These are phyloP conservation scores for Acleris literana DNA, from an alignment of 2,888 invertebrate species.

Conservation along the genomic window DNA sequence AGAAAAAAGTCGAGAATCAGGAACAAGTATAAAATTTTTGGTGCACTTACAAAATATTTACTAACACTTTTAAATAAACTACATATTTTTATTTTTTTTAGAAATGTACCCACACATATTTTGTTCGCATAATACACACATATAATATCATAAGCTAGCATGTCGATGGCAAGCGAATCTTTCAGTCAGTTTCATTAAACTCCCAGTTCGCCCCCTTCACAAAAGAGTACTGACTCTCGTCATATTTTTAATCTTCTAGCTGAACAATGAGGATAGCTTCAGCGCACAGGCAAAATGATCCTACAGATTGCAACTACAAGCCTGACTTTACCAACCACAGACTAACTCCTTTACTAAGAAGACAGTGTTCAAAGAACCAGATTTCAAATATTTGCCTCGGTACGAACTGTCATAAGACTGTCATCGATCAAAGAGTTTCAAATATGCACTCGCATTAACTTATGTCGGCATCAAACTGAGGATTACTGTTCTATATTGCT, in stretches of 20 bases:
- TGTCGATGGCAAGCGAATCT: conserved; percentile 50
- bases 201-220: conserved; percentile 49
- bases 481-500: conserved; percentile 39
- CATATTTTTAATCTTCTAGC: conserved; percentile 64
- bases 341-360: conserved; percentile 6
- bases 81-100: too few species aligned
- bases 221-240: conserved; percentile 53
- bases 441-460: conserved; percentile 33
- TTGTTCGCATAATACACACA: conserved; percentile 24
- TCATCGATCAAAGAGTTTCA: neutral
- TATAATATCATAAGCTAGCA: conserved; percentile 44
- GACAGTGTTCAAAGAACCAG: conserved; percentile 4
- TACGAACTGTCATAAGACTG: neutral
- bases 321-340: conserved; percentile 14
- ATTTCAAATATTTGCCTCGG: neutral
- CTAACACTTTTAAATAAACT: too few species aligned
- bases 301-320: conserved; percentile 36
- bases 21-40: too few species aligned
- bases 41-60: too few species aligned
- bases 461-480: conserved; percentile 32
- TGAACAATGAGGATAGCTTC: conserved; percentile 49
- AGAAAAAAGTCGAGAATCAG: too few species aligned
- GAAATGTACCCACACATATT: neutral
- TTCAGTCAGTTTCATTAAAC: conserved; percentile 61
- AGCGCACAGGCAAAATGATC: conserved; percentile 38